Base-by-base conservation (phyloP, 2,797 vertebrate species). In the Xiphophorus birchmanni region DNA sequence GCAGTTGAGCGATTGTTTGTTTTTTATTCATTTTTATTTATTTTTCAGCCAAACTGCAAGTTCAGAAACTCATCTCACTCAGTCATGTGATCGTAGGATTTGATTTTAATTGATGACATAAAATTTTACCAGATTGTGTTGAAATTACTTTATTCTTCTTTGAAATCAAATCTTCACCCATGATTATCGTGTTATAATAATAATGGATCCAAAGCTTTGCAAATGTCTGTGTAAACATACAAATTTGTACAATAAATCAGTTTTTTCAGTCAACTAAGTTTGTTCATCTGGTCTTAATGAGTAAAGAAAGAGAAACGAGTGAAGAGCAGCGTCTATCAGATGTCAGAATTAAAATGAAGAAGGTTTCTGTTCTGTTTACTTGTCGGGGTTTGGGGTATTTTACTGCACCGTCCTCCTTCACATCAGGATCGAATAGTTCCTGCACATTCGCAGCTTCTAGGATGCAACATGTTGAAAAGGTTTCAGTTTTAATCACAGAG, bases 201-300 rank as follows among this genome's bases (percentile, higher is more conserved):
- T 17, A 11, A 72, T 29, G 42, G 12, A 13, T 15, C 13, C 42
- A 45, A 42, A 45, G 13, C 42, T 71, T 6, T 71, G 67, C 67
- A 71, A 71, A 71, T 45, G 69, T 45, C 42, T 45, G 69, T 45
- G n/a, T 17, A 29, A 72, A 72, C 13, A 13, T 72, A 26, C 13
- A 15, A 72, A 72, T 72, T 45, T 45, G 40, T 72, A 17, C 69
- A 72, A 69, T 72, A 72, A 72, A 72, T 72, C 21, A 26, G 2
- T 69, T 67, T 72, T 67, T 45, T 17, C 7, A 72, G 23, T 72
- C 42, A 23, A 7, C 23, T 23, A 15, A n/a, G 26, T 45, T 15
- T 45, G 10, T n/a, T 44, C 69, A 7, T 72, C 23, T 71, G 40
- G 9, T 42, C 4, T 71, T 5, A 44, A 0, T 71, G 67, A 44